Percentiles rank a stretch among this genome's conserved stretches.
Conservation (phyloP, 1,140 invertebrate species). For the Atta texana region DNA sequence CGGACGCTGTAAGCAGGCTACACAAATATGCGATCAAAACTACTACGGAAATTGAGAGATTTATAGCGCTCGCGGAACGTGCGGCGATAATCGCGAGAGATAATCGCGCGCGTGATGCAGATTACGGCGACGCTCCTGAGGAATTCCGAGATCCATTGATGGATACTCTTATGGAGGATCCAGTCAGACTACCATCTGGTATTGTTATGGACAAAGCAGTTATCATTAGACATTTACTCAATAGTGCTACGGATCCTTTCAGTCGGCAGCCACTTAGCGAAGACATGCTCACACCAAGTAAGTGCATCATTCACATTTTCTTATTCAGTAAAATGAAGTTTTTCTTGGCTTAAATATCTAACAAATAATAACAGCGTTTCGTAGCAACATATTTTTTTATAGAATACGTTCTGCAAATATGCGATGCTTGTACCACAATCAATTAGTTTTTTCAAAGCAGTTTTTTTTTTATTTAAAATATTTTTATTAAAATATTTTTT, state of each 20-base stretch:
- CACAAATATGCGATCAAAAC: conserved; percentile 94
- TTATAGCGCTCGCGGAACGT: conserved; percentile 92
- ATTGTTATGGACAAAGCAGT: conserved; percentile 98
- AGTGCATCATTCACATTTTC: conserved; percentile 62
- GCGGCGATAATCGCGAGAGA: conserved; percentile 93
- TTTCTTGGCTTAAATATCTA: background rate
- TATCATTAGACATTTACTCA: conserved; percentile 97
- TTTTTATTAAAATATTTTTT: background rate
- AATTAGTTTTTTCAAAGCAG: too few relatives aligned
- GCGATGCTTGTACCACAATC: background rate
- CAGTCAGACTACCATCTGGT: conserved; percentile 96
- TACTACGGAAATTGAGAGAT: conserved; percentile 93
- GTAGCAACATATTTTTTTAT: conserved; percentile 84
- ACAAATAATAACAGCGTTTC: background rate
- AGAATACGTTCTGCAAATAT: background rate
- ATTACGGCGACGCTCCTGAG: conserved; percentile 98
- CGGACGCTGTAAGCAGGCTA: conserved; percentile 94
- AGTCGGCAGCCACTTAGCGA: conserved; percentile 97
- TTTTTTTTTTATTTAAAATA: background rate
- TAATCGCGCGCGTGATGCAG: conserved; percentile 95
- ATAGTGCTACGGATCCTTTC: conserved; percentile 98
- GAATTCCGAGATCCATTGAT: conserved; percentile 99
- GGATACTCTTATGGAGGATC: conserved; percentile 99
- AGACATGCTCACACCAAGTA: conserved; percentile 93
- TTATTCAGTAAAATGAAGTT: background rate